These are phyloP conservation scores for Chloroceryle inda DNA, from an alignment of 2,797 vertebrate genomes.

Conservation along the genomic window DNA sequence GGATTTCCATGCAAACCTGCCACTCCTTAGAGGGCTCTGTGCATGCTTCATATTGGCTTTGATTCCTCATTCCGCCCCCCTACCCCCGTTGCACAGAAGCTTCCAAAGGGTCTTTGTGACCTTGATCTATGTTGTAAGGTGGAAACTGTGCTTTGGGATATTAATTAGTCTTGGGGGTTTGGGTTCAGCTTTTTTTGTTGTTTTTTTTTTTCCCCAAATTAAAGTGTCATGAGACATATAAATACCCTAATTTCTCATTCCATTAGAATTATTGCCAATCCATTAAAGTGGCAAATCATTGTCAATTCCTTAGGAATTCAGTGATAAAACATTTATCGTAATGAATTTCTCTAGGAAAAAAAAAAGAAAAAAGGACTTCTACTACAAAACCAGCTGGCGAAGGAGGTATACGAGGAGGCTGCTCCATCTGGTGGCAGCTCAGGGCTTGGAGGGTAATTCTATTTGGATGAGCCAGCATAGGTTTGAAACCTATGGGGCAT, in stretches of 20 bases:
- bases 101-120: background rate
- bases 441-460: background rate
- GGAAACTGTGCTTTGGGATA: background rate
- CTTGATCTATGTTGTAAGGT: background rate
- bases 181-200: background rate
- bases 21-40: background rate
- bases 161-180: background rate
- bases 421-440: constrained; percentile 10
- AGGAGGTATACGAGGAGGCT: background rate
- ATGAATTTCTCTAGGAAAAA: background rate
- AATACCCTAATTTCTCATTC: background rate
- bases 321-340: constrained; percentile 39
- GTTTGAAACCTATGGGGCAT: background rate
- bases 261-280: background rate
- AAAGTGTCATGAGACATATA: background rate
- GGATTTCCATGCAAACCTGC: background rate
- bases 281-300: constrained; percentile 15
- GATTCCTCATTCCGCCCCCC: background rate
- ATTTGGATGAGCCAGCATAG: too few relatives aligned
- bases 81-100: background rate
- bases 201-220: background rate
- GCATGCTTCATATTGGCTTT: background rate
- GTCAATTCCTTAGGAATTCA: constrained; percentile 25
- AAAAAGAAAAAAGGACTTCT: too few relatives aligned
- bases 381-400: background rate